phyloP scores from a whole-genome alignment of 2,113 vertebrate genomes.

The Hyla sarda region DNA sequence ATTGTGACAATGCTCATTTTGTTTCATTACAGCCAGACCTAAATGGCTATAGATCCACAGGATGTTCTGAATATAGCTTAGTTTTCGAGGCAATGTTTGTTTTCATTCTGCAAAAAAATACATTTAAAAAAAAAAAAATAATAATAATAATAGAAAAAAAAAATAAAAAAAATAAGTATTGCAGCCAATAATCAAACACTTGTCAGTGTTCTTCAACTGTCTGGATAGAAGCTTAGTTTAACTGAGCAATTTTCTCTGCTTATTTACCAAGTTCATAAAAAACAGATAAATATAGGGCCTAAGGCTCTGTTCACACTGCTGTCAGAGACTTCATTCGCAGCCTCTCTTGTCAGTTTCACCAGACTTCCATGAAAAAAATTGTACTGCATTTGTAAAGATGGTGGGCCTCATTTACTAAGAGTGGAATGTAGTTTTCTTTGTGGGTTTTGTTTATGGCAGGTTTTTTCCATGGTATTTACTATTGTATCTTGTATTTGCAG shows the following conservation, averaged over 20 bases:
- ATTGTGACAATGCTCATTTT: constrained; percentile 56
- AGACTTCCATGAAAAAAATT: too few relatives aligned
- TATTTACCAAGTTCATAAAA: not conserved
- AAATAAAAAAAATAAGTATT: not conserved
- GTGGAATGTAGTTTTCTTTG: too few relatives aligned
- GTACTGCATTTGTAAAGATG: too few relatives aligned
- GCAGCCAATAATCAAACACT: constrained; percentile 12
- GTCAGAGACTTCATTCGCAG: not conserved
- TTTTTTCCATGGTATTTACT: too few relatives aligned
- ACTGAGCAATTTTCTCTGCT: not conserved
- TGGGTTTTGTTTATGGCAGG: too few relatives aligned
- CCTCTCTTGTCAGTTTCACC: too few relatives aligned
- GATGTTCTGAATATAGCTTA: constrained; percentile 30
- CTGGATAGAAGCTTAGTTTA: not conserved
- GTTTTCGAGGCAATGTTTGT: constrained; percentile 21
- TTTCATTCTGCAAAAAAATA: not conserved
- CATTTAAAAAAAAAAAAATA: too few relatives aligned
- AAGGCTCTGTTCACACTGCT: not conserved
- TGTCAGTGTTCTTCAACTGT: not conserved
- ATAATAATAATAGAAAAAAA: too few relatives aligned
- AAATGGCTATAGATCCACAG: constrained; percentile 27
- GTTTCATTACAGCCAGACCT: constrained; percentile 42
- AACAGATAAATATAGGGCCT: not conserved
- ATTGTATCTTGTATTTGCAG: too few relatives aligned
- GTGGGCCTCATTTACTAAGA: too few relatives aligned